phyloP scores from a whole-genome alignment of 2,797 vertebrate genomes.

The Epinephelus malabaricus region DNA sequence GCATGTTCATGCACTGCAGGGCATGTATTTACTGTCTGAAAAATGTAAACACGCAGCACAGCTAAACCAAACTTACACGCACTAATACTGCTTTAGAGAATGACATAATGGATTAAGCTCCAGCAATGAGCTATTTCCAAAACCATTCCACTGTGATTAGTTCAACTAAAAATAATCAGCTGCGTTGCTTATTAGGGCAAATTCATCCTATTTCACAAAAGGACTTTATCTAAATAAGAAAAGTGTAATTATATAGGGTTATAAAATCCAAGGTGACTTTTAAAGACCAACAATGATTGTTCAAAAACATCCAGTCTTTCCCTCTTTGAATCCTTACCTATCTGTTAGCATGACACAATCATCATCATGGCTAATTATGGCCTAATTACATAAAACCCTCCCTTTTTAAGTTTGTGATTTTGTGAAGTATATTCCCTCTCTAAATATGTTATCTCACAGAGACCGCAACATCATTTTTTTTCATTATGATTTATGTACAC shows the following conservation, averaged over 20 bases:
- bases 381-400: neutral
- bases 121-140: slow-evolving; percentile 6
- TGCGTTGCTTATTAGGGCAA: neutral
- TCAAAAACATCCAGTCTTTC: neutral
- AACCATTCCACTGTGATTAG: neutral
- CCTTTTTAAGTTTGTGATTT: too few relatives aligned
- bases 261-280: neutral
- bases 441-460: neutral
- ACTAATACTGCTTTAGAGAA: neutral
- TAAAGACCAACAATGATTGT: neutral
- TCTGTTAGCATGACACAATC: neutral
- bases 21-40: neutral
- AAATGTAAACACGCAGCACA: neutral
- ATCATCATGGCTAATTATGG: neutral
- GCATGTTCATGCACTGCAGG: neutral
- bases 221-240: neutral
- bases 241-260: neutral
- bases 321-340: neutral
- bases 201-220: neutral
- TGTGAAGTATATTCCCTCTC: too few relatives aligned
- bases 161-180: neutral
- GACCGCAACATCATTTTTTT: neutral
- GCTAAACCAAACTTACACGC: slow-evolving; percentile 1
- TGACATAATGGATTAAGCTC: neutral
- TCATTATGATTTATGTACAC: neutral